A percentile compares a stretch with the other conserved stretches of the same genome.
Evolutionary conservation across 2,113 vertebrate species (phyloP).

Genomic region (Hucho hucho): DNA sequence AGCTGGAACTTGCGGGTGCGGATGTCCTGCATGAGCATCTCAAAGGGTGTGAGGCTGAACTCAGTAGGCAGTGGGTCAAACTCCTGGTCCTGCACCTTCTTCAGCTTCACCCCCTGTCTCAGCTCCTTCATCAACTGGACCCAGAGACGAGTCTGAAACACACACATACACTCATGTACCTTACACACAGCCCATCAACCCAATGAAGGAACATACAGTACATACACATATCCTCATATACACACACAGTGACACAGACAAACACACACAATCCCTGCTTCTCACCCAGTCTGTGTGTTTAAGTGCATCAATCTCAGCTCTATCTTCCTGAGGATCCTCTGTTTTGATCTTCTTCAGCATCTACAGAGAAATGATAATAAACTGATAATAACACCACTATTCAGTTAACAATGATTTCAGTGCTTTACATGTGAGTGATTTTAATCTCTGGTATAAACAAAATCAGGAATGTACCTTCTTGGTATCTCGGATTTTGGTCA

Average conservation of each 20-base stretch:
- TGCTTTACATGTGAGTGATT: not conserved
- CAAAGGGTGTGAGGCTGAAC: constrained; percentile 94
- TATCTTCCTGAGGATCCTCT: constrained; percentile 73
- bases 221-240: constrained; percentile 1
- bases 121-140: constrained; percentile 97
- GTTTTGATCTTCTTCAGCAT: constrained; percentile 88
- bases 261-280: not conserved
- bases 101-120: constrained; percentile 91
- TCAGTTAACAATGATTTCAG: not conserved
- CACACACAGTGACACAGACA: not conserved
- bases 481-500: constrained; percentile 85
- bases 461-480: constrained; percentile 79
- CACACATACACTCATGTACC: not conserved
- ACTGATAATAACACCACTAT: not conserved
- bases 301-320: constrained; percentile 81
- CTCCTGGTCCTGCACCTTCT: constrained; percentile 91
- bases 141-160: constrained; percentile 87
- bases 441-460: not conserved
- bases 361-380: constrained; percentile 59
- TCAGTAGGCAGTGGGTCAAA: constrained; percentile 90
- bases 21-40: constrained; percentile 99
- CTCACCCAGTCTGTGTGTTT: constrained; percentile 92
- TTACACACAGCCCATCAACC: constrained; percentile 9
- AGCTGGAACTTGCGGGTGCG: constrained; percentile 89
- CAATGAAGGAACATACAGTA: not conserved